Base-by-base conservation (phyloP, 2,888 invertebrate genomes). In the Phyto melanocephala region DNA sequence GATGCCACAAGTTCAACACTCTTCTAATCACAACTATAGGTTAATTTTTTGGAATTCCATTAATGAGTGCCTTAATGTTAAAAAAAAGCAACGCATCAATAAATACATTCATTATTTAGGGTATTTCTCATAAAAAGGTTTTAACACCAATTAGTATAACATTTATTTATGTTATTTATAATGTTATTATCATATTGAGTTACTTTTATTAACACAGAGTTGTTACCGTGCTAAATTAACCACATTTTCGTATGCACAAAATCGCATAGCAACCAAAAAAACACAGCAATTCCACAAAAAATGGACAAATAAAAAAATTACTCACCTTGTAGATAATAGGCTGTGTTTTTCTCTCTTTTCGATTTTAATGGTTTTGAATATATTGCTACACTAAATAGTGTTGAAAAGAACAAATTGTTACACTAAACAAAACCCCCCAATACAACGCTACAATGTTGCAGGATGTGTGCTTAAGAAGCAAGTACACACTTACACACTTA, bases 391-490 rank as follows among this genome's bases (percentile, higher is more conserved):
- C 33, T 22, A 45, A 65, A 78, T 62, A 70, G 70, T 72, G 76
- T 80, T 80, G 71, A 76, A 76, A 80, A 63, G 56, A 47, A 75
- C 74, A 81, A 81, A 74, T 78, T 78, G 63, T 42, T 45, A 70
- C 74, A 81, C 74, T 81, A 75, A 81, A 74, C 56, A 70, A 24
- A 70, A 56, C 28, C 37, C 40, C 47, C 20, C 56, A 65, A 74
- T 65, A 35, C n/a, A 40, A 40, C 54, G n/a, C 20, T 56, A 67
- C 63, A 79, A 58, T 83, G 84, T 81, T 85, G 85, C 87, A 87
- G 87, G 86, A 87, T 62, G 24, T 63, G 84, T 84, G 86, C 83
- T 83, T 84, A 86, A 28, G 28, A 28, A 28, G 6, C 84, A 86
- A 84, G n/a, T 37, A 17, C 11, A 28, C 6, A 28, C 28, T 28